A percentile compares a stretch with the other conserved stretches of the same genome.
These are phyloP conservation scores for Stomorhina lunata DNA, from an alignment of 2,888 invertebrate species.

Conservation along the genomic window DNA sequence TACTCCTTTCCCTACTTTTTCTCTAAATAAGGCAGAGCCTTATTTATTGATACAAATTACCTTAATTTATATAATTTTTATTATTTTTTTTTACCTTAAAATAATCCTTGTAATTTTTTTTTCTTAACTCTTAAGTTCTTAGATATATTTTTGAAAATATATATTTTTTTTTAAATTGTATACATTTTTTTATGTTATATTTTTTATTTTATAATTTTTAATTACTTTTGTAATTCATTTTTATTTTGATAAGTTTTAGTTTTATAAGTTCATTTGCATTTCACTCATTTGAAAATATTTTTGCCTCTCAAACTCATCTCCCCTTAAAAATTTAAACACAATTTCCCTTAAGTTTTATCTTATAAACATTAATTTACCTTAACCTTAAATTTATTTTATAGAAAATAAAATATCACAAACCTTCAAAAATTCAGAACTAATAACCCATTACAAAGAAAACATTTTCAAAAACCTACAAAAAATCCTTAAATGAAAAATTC, in stretches of 20 bases:
- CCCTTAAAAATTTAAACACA: not conserved
- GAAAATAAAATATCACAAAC: no score
- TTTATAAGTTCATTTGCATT: slow-evolving; percentile 22
- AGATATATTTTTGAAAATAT: slow-evolving; percentile 30
- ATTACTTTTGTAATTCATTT: slow-evolving; percentile 22
- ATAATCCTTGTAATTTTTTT: slow-evolving; percentile 27
- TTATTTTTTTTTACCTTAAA: not conserved
- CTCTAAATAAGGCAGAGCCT: slow-evolving; percentile 73
- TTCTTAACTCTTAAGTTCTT: not conserved
- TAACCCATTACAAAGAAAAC: not conserved
- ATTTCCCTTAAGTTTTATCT: slow-evolving; percentile 5
- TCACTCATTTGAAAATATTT: slow-evolving; percentile 36
- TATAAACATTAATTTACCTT: slow-evolving; percentile 18
- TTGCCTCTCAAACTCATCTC: slow-evolving; percentile 25
- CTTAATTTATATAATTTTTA: slow-evolving; percentile 22
- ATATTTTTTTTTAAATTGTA: slow-evolving; percentile 24
- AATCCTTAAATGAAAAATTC: no score
- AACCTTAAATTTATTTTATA: no score
- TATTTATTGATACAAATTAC: slow-evolving; percentile 62
- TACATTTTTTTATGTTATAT: slow-evolving; percentile 25
- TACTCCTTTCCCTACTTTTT: not conserved
- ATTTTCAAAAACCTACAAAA: not conserved
- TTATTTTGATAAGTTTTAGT: not conserved
- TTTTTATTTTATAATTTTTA: slow-evolving; percentile 30
- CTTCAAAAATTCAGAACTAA: no score